phyloP scores from a whole-genome alignment of 2,888 invertebrate species.

The Drosophila mayaguana region DNA sequence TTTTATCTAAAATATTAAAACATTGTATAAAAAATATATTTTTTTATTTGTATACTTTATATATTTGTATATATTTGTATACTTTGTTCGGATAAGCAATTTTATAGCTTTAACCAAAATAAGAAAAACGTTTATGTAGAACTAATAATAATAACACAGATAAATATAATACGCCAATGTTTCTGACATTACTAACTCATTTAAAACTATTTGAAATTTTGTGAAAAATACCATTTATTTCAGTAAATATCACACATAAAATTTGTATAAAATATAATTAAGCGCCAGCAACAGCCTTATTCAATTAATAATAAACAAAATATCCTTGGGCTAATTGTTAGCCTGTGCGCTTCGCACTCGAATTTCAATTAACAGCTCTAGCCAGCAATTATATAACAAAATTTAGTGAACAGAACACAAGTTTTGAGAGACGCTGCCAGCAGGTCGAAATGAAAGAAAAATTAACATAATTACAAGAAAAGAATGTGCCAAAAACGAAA shows the following conservation, averaged over 20 bases:
- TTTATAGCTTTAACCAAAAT: too few relatives aligned
- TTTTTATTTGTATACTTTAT: too few relatives aligned
- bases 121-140: too few relatives aligned
- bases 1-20: too few relatives aligned
- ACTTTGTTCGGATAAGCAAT: too few relatives aligned
- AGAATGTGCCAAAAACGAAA: constrained; percentile 53
- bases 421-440: constrained; percentile 59
- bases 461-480: constrained; percentile 59
- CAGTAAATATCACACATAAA: not conserved
- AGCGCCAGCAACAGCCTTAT: not conserved
- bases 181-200: too few relatives aligned
- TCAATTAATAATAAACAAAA: constrained; percentile 19
- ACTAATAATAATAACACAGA: too few relatives aligned
- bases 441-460: constrained; percentile 20
- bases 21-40: too few relatives aligned
- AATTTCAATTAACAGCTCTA: constrained; percentile 70
- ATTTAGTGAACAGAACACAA: constrained; percentile 24
- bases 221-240: not conserved
- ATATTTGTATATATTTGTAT: too few relatives aligned
- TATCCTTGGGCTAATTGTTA: constrained; percentile 43
- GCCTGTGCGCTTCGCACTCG: constrained; percentile 35
- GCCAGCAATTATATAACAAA: constrained; percentile 57
- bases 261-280: not conserved
- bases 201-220: not conserved
- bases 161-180: too few relatives aligned